Evolutionary conservation across 2,888 invertebrate species (phyloP), one percentile per base, ranked within the genome.

Genomic region (Halocaridina rubra): DNA sequence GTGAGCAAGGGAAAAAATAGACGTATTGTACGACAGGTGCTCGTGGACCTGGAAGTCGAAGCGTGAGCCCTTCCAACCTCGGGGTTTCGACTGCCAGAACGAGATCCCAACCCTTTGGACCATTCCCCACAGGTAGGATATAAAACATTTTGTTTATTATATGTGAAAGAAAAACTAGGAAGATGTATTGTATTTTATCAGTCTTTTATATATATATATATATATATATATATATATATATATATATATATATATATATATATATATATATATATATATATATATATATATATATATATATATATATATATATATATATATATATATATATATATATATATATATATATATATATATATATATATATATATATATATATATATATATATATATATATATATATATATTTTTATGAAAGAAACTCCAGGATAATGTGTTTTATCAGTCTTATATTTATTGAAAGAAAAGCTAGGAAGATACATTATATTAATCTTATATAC

Each of bases 61-160:
- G 90, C 89, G 89, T 90, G 88, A 91, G 90, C 92, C 91, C 93
- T 89, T 91, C 90, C 90, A 86, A 92, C 61, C 76, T 81, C 3
- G 78, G 81, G n/a, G 76, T 27, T 22, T 19, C 69, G n/a, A 75
- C 69, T 61, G 39, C 74, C 61, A 81, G 81, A 67, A 79, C 75
- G 30, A 82, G 86, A 75, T 86, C 86, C 46, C 90, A 89, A 72
- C 92, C 94, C 80, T 95, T 95, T 90, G 95, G 95, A 89, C 94
- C 95, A 4, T 95, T 95, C 89, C 95, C 95, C 8, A 93, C 94
- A 91, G 95, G 96, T 89, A 89, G 84, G 86, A 10, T 27, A 57
- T n/a, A n/a, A n/a, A n/a, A n/a, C n/a, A n/a, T 33, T 13, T n/a
- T 30, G 72, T 61, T 32, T 85, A 53, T 46, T 22, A 71, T 27